Base-by-base conservation (phyloP, 2,113 vertebrate species). In the Ranitomeya variabilis region DNA sequence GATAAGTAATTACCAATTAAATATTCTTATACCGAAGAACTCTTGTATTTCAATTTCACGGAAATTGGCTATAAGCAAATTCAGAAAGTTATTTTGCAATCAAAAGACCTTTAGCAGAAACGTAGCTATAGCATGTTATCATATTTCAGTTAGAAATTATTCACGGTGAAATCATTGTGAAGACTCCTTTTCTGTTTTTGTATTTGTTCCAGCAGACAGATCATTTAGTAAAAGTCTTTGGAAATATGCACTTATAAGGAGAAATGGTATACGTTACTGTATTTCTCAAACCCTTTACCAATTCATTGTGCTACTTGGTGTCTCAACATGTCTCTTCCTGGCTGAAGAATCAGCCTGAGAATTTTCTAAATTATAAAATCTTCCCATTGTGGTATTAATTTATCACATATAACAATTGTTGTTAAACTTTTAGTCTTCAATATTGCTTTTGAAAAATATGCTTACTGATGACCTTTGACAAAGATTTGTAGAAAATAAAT, bases 181-280 rank as follows among this genome's bases (percentile, higher is more conserved):
- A 79, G 76, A 81, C 69, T 59, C 15, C 45, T 66, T 57, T 11
- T 45, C 21, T 64, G 79, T 64, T 71, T 88, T 83, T 88, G 87
- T 82, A 54, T 69, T 45, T 26, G 16, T 71, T 87, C 86, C 86
- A 87, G 67, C 60, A 87, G 86, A 87, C 86, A 59, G 86, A 81
- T 73, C 62, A 69, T 37, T 87, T 62, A 57, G 31, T 66, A 80
- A 15, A 66, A 82, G 66, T 62, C 67, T 82, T 77, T 80, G 67
- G 18, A 88, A 52, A 88, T 83, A 21, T 88, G 87, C 83, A 88
- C 87, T 74, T 88, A 88, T 88, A 88, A 88, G 87, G 87, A 88
- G 87, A 88, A 57, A 81, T 62, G 71, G 87, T 74, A 83, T 83
- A 82, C 11, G 52, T 73, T 73, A 87, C 78, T 81, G 66, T 82